phyloP scores from a whole-genome alignment of 2,888 invertebrate genomes.

The Tupiocoris notatus region DNA sequence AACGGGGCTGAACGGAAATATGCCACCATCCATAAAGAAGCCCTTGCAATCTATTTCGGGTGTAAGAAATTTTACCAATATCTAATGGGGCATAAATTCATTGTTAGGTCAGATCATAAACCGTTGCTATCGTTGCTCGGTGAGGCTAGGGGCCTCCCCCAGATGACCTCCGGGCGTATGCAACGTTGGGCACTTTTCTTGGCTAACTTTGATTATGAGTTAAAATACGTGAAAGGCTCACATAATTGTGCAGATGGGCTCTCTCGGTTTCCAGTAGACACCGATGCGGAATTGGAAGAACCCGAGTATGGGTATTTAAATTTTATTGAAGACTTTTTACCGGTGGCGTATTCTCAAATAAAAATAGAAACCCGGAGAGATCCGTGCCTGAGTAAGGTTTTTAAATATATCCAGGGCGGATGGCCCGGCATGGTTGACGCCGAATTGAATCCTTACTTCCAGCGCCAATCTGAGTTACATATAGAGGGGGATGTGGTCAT shows the following conservation, averaged over 20 bases:
- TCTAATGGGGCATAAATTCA: not conserved
- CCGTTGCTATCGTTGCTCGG: not conserved
- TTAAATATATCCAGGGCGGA: conserved; percentile 10
- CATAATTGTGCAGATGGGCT: not conserved
- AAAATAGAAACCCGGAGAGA: conserved; percentile 26
- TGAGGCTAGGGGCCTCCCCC: not conserved
- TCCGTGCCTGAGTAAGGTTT: not conserved
- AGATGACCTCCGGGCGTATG: not conserved
- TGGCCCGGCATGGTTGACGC: conserved; percentile 30
- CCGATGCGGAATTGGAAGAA: not conserved
- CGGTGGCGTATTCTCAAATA: conserved; percentile 24
- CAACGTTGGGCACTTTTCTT: conserved; percentile 2
- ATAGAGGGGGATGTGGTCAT: conserved; percentile 41
- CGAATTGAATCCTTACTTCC: conserved; percentile 14
- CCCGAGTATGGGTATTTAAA: not conserved
- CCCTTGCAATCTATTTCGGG: conserved; percentile 1
- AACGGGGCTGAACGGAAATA: not conserved
- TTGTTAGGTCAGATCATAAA: not conserved
- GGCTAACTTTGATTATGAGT: not conserved
- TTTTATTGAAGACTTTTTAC: not conserved
- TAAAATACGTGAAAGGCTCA: not conserved
- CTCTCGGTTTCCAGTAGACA: not conserved
- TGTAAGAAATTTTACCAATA: not conserved
- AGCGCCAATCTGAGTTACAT: conserved; percentile 31
- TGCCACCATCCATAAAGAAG: not conserved